Evolutionary conservation across 1,140 invertebrate species (phyloP).

Genomic region (Drosophila truncata): DNA sequence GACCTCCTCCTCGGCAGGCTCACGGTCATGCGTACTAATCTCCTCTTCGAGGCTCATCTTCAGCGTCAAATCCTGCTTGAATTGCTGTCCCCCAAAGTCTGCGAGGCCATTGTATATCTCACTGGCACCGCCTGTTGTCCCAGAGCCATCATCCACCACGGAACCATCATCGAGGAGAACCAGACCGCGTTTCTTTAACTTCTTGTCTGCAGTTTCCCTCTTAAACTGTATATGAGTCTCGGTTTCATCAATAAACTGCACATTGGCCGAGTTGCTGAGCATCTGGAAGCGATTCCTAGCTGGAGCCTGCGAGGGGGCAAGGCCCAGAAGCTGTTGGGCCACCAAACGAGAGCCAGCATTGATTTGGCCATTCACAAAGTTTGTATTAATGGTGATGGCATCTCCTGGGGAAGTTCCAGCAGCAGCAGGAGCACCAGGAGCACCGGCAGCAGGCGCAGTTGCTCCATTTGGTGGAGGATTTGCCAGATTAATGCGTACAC

Average conservation of each 20-base stretch:
- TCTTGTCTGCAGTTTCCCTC: conserved; percentile 68
- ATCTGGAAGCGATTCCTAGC: conserved; percentile 69
- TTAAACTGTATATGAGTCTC: conserved; percentile 86
- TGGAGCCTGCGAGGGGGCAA: conserved; percentile 9
- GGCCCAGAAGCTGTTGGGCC: conserved; percentile 86
- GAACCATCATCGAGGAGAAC: conserved; percentile 88
- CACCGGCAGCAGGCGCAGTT: neutral
- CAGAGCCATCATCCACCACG: conserved; percentile 87
- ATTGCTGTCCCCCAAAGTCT: conserved; percentile 88
- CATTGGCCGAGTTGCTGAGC: conserved; percentile 86
- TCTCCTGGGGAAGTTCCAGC: neutral
- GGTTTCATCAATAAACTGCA: conserved; percentile 87
- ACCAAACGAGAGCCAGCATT: conserved; percentile 86
- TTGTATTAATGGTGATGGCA: conserved; percentile 85
- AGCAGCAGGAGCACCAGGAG: neutral
- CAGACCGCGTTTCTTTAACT: conserved; percentile 87
- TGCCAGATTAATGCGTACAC: conserved; percentile 87
- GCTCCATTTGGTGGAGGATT: conserved; percentile 23
- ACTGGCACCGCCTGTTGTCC: neutral
- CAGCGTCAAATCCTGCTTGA: conserved; percentile 72
- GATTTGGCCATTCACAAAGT: conserved; percentile 88
- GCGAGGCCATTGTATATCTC: conserved; percentile 87
- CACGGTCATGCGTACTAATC: conserved; percentile 88
- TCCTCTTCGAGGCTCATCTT: conserved; percentile 81
- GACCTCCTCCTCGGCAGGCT: conserved; percentile 93